Evolutionary conservation across 2,888 invertebrate genomes (phyloP), one percentile per base, ranked within the genome.

Genomic region (Phyllotreta cruciferae): DNA sequence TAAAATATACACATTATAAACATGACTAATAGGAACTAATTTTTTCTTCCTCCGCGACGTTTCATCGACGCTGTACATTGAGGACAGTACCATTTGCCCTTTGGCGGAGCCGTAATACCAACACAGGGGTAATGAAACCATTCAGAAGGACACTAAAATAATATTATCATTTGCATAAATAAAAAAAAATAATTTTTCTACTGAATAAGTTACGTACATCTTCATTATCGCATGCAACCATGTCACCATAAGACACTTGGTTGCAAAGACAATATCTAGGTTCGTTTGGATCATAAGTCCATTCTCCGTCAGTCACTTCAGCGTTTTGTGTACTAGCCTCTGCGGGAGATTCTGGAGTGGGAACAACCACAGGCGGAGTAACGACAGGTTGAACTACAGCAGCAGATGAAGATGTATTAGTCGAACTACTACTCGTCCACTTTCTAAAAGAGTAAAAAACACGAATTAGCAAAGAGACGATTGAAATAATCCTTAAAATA

Each of bases 121-220:
- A 99, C 98, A 81, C 99, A 99, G 5, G 93, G 93, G 83, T 98
- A 98, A 83, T 99, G 98, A 83, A 98, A 99, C 99, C 99, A 99
- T 82, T 98, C 97, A 77, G 94, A 95, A 1, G 95, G 95, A 82
- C 98, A 99, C 93, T 94, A 85, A 64, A 86, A 83, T 71, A 80
- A 66, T 74, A 74, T 14, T 24, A 24, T 1, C 24, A 24, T 24
- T 4, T 4, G 2, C 24, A 4, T 24, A 24, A 24, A 24, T n/a
- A n/a, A n/a, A n/a, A n/a, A n/a, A n/a, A n/a, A n/a, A n/a, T n/a
- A n/a, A n/a, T n/a, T 57, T 4, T 35, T 55, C 34, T 37, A 11
- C 24, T 9, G 9, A n/a, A 9, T 14, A 10, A 9, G 14, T 37
- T 66, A 85, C 91, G 88, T 81, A 95, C 95, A 78, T 95, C 93